Conservation (phyloP, 2,113 vertebrate species). For the Scomber scombrus region DNA sequence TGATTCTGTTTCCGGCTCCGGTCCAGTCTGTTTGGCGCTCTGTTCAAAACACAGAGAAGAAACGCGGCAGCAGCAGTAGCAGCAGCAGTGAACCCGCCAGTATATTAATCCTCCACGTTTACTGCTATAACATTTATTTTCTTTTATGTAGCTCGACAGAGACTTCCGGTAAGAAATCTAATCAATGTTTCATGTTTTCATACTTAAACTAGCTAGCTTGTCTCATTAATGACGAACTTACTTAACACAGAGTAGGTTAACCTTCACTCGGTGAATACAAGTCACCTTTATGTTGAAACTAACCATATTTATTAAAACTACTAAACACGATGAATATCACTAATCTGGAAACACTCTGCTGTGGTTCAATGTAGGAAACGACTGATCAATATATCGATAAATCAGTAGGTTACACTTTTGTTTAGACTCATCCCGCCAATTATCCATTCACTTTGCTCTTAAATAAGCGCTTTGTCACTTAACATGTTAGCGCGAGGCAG, state of each 20-base stretch:
- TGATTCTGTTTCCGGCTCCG: slow-evolving; percentile 56
- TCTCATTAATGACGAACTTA: neutral
- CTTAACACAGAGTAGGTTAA: too few species aligned
- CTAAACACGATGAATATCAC: neutral
- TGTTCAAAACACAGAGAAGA: slow-evolving; percentile 69
- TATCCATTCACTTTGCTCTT: slow-evolving; percentile 3
- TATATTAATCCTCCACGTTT: neutral
- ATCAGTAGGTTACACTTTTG: too few species aligned
- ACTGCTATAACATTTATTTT: neutral
- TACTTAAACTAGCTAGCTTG: neutral
- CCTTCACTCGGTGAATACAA: too few species aligned
- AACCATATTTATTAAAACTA: neutral
- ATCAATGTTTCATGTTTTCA: too few species aligned
- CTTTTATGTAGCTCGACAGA: neutral
- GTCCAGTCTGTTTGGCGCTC: slow-evolving; percentile 46
- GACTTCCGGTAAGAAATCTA: slow-evolving; percentile 19
- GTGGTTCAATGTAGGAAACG: rapidly evolving
- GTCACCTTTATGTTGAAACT: neutral
- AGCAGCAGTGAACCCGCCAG: neutral
- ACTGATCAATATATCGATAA: neutral
- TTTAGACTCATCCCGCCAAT: slow-evolving; percentile 60
- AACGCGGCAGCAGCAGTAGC: slow-evolving; percentile 48
- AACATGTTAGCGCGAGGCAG: neutral
- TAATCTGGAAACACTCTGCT: neutral
- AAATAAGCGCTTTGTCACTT: neutral